A percentile compares a stretch with the other conserved stretches of the same genome.
These are phyloP conservation scores for Silvanus unidentatus DNA, from an alignment of 2,888 invertebrate genomes.

Conservation along the genomic window DNA sequence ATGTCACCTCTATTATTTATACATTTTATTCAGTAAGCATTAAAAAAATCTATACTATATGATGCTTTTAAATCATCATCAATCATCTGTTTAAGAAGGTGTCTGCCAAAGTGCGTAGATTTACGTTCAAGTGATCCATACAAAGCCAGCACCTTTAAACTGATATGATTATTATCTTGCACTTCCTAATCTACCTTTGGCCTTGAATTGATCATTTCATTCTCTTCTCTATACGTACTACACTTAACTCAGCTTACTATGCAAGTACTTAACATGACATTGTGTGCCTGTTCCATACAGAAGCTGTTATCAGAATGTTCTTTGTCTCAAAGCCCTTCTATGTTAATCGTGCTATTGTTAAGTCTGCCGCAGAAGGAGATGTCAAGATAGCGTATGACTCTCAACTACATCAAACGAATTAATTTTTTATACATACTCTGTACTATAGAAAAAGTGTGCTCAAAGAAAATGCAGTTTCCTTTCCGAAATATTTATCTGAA, in stretches of 20 bases:
- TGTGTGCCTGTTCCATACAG: constrained; percentile 44
- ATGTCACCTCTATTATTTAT: no score
- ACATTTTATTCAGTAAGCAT: no score
- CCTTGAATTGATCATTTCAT: constrained; percentile 31
- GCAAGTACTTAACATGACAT: constrained; percentile 41
- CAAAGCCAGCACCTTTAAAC: no score
- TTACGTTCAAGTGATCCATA: no score
- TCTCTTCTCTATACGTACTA: constrained; percentile 9
- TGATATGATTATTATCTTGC: neutral
- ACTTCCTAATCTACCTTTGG: constrained; percentile 28
- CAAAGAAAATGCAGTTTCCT: constrained; percentile 15
- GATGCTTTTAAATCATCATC: no score
- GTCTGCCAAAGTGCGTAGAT: no score
- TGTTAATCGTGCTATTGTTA: constrained; percentile 44
- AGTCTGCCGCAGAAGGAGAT: constrained; percentile 31
- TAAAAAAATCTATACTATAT: no score
- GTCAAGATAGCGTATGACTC: constrained; percentile 29
- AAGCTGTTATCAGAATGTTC: constrained; percentile 37
- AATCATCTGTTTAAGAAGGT: no score
- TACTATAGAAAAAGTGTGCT: constrained; percentile 10
- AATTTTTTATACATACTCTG: constrained; percentile 13
- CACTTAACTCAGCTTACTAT: constrained; percentile 31
- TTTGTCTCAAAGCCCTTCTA: constrained; percentile 43
- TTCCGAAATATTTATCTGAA: constrained; percentile 13
- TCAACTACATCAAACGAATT: constrained; percentile 19